These are phyloP conservation scores for Calonectris borealis DNA, from an alignment of 2,113 vertebrate genomes.

Conservation along the genomic window DNA sequence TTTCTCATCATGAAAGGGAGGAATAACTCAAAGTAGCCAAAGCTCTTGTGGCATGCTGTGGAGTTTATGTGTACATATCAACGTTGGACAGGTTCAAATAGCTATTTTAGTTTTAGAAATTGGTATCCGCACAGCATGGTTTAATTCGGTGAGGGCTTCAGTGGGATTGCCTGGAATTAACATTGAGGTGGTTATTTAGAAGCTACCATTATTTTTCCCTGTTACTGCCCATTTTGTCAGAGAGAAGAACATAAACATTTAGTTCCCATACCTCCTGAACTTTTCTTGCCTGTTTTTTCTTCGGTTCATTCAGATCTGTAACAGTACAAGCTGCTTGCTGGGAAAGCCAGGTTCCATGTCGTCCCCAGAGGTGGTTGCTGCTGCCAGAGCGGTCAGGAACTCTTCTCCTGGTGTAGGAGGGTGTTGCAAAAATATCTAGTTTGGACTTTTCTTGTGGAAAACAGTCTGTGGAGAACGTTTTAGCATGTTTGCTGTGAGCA, in stretches of 20 bases:
- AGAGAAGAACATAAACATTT: background rate
- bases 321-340: background rate
- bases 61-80: background rate
- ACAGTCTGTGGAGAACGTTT: background rate
- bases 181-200: background rate
- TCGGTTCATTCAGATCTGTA: background rate
- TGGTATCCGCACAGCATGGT: background rate
- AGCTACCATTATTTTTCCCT: background rate
- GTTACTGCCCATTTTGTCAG: background rate
- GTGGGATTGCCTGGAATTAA: background rate
- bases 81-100: background rate
- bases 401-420: background rate
- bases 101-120: background rate
- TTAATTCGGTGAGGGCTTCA: background rate
- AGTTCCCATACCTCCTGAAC: background rate
- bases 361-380: background rate
- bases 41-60: background rate
- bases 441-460: background rate
- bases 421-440: background rate
- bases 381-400: background rate
- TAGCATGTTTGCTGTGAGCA: background rate
- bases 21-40: background rate
- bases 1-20: background rate
- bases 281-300: background rate
- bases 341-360: background rate